Conservation (phyloP, 2,797 vertebrate genomes). For the Lepus oiostolus region DNA sequence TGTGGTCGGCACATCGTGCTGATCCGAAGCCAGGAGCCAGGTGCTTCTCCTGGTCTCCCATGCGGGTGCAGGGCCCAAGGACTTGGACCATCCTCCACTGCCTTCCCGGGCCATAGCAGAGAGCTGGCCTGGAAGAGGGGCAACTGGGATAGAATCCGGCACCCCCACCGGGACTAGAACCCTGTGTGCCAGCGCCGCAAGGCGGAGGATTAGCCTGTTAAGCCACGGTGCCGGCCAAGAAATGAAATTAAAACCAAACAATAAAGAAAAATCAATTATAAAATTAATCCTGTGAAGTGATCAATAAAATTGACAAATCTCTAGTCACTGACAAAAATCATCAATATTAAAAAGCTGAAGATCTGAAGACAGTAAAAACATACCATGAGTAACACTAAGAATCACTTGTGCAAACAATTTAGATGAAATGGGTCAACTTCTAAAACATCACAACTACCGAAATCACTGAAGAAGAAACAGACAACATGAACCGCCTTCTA, state of each 20-base stretch:
- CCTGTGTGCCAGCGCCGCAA: too few relatives aligned
- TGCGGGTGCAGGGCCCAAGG: too few relatives aligned
- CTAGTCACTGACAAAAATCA: neutral
- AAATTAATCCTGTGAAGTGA: neutral
- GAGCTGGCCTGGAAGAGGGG: too few relatives aligned
- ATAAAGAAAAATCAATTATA: neutral
- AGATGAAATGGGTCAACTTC: neutral
- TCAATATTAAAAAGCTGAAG: neutral
- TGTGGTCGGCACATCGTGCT: too few relatives aligned
- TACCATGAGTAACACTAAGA: neutral
- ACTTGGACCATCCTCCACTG: too few relatives aligned
- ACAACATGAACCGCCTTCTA: neutral
- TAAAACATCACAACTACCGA: conserved; percentile 20
- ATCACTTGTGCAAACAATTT: neutral
- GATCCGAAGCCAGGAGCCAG: too few relatives aligned
- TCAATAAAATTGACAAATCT: conserved; percentile 35
- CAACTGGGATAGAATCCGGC: too few relatives aligned
- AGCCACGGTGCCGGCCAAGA: too few relatives aligned
- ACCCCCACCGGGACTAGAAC: too few relatives aligned
- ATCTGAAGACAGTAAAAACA: neutral
- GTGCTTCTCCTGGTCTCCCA: too few relatives aligned
- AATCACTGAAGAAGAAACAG: neutral
- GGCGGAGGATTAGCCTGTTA: too few relatives aligned
- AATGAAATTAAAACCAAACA: neutral
- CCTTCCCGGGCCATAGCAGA: too few relatives aligned